Evolutionary conservation across 64 coral and sea anemone species (phyloP).

Genomic region (Porites lutea): DNA sequence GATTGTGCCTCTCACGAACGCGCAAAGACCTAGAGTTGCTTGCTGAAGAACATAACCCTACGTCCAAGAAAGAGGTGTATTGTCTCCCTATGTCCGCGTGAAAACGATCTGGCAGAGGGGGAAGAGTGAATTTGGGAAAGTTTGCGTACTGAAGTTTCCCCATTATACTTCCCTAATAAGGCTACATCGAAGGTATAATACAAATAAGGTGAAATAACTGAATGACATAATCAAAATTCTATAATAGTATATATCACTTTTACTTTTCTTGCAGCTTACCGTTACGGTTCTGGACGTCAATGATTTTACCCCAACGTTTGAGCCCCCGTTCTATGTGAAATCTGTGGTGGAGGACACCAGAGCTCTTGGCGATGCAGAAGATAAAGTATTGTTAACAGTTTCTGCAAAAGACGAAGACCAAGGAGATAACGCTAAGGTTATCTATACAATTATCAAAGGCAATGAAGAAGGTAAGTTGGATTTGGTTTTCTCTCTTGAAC

Average conservation of each 20-base stretch:
- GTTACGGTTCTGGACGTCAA: slow-evolving; percentile 81
- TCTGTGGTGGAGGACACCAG: slow-evolving; percentile 66
- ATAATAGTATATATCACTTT: background rate
- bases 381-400: slow-evolving; percentile 60
- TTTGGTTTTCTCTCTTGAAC: background rate
- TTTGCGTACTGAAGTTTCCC: too few relatives aligned
- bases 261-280: slow-evolving; percentile 48
- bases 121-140: too few relatives aligned
- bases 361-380: background rate
- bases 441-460: slow-evolving; percentile 77
- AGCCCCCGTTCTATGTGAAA: slow-evolving; percentile 27
- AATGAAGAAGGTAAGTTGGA: slow-evolving; percentile 77
- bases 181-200: too few relatives aligned
- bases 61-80: too few relatives aligned
- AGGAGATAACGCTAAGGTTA: slow-evolving; percentile 65
- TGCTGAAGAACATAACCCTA: too few relatives aligned
- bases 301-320: slow-evolving; percentile 81
- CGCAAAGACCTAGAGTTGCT: too few relatives aligned
- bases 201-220: too few relatives aligned
- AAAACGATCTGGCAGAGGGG: too few relatives aligned
- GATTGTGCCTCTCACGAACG: too few relatives aligned
- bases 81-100: too few relatives aligned
- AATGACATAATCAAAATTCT: too few relatives aligned
- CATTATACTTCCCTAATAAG: too few relatives aligned
- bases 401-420: slow-evolving; percentile 78